These are phyloP conservation scores for Mus caroli DNA, from an alignment of 2,797 vertebrate species.

Conservation along the genomic window DNA sequence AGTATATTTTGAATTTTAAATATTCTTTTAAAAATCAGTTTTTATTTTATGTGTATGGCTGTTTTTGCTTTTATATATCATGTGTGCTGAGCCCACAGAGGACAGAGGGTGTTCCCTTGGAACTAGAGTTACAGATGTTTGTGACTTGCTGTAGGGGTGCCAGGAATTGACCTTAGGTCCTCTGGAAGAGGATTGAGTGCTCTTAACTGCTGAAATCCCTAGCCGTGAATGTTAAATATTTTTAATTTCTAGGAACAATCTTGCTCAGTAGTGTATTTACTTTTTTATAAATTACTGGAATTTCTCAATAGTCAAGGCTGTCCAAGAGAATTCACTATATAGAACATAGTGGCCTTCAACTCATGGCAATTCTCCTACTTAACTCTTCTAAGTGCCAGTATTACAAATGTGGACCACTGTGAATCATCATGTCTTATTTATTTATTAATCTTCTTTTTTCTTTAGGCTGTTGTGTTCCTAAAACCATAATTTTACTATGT, in stretches of 20 bases:
- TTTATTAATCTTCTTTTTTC: neutral
- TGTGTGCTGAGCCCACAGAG: neutral
- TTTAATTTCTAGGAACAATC: neutral
- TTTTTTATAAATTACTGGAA: slow-evolving; percentile 4
- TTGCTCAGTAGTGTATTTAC: neutral
- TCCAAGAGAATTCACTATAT: neutral
- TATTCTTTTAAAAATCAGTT: neutral
- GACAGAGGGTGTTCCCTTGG: neutral
- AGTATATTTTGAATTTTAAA: neutral
- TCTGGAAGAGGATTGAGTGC: neutral
- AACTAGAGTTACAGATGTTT: neutral
- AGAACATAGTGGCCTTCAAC: neutral
- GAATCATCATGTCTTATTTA: neutral
- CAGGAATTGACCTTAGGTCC: neutral
- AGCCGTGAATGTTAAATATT: neutral
- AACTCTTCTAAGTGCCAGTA: neutral
- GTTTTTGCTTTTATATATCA: neutral
- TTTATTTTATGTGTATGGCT: neutral
- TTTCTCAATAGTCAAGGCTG: neutral
- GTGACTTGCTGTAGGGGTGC: neutral
- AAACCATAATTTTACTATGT: neutral
- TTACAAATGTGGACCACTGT: neutral
- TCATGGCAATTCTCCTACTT: neutral
- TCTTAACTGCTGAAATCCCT: neutral
- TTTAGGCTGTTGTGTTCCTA: neutral